Conservation (phyloP, 2,888 invertebrate species). For the Drosophila antonietae region DNA sequence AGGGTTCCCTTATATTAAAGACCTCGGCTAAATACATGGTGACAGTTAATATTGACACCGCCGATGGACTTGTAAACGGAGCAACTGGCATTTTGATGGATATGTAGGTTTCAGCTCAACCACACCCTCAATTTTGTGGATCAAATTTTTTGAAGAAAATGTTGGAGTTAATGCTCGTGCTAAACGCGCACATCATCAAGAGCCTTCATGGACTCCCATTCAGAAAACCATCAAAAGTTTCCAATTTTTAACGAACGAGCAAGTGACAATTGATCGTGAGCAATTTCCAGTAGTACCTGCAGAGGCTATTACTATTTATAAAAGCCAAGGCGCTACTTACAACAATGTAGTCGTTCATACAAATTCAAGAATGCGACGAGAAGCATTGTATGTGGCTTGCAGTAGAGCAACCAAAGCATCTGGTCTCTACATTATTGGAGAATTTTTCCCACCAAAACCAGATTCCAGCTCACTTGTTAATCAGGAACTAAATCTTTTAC, state of each 20-base stretch:
- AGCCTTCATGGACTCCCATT: background rate
- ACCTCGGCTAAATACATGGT: no score
- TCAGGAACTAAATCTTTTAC: background rate
- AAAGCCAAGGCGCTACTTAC: background rate
- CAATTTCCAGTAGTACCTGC: background rate
- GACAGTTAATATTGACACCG: no score
- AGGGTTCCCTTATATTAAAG: no score
- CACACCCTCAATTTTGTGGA: no score
- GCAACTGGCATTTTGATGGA: no score
- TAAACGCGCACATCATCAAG: no score
- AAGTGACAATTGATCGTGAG: background rate
- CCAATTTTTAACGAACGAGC: background rate
- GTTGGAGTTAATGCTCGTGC: no score
- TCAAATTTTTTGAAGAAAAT: no score
- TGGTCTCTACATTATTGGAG: background rate
- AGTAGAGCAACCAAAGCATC: background rate
- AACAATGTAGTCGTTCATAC: background rate
- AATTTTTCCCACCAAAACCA: background rate
- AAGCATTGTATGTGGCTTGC: background rate
- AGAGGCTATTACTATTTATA: constrained; percentile 1
- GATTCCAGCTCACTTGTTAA: background rate
- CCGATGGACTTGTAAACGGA: no score
- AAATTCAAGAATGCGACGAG: background rate
- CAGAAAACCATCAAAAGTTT: background rate
- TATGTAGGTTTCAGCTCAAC: no score